Conservation (phyloP, 53 echinoderm and acorn worm genomes). For the Actinopyga echinites region DNA sequence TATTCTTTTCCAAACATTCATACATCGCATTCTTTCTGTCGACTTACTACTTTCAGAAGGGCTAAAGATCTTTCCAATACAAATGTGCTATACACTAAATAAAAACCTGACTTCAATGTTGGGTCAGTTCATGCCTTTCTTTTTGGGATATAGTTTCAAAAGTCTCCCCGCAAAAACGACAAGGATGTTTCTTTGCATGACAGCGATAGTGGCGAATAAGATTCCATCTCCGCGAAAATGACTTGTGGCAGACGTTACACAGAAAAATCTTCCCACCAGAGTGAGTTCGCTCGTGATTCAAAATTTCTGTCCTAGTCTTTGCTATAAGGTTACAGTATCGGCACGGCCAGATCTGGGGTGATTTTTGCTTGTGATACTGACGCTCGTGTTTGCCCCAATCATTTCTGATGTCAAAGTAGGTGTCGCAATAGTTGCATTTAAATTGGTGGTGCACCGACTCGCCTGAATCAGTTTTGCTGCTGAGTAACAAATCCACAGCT, state of each 20-base stretch:
- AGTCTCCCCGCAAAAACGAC: too few species aligned
- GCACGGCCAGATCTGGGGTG: background rate
- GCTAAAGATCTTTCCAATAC: too few species aligned
- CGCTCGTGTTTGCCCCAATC: background rate
- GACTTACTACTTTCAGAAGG: too few species aligned
- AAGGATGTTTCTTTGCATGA: background rate
- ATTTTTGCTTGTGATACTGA: background rate
- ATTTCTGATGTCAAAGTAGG: background rate
- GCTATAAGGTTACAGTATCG: background rate
- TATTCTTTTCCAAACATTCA: too few species aligned
- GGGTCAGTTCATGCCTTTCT: too few species aligned
- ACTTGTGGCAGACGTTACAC: constrained; percentile 1
- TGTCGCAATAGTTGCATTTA: background rate
- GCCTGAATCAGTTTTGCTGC: too few species aligned
- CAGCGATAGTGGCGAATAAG: background rate
- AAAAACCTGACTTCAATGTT: too few species aligned
- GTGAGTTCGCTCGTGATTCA: background rate
- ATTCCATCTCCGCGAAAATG: constrained; percentile 11
- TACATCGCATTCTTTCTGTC: too few species aligned
- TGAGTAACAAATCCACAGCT: too few species aligned
- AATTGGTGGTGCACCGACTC: background rate
- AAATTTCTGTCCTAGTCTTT: background rate
- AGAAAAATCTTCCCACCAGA: background rate
- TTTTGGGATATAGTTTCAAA: too few species aligned
- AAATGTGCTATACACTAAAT: too few species aligned